Evolutionary conservation across 2,888 invertebrate species (phyloP), one percentile per base, ranked within the genome.

Genomic region (Odiellus spinosus): DNA sequence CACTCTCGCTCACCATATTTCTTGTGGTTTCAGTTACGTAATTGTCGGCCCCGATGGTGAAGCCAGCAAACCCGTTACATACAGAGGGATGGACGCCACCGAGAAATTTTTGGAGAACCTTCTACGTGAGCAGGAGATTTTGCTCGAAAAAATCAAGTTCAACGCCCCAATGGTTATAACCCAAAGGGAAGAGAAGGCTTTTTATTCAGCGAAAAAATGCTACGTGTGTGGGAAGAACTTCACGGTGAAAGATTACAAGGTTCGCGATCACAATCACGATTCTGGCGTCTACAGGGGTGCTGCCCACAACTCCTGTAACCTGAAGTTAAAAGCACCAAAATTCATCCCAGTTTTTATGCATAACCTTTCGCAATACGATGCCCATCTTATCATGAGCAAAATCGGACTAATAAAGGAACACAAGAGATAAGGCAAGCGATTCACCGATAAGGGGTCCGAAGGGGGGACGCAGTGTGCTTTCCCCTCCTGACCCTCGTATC

Each of bases 311-410:
- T 1, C 3, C 3, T 48, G 44, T 32, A 48, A 45, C 34, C 38
- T 48, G 14, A 40, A 21, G 1, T 26, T 43, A 26, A 20, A 42
- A 33, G 15, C 8, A n/a, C 45, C 42, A n/a, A 35, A 40, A 34
- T 48, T 48, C 20, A 38, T 48, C 12, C 40, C 51, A 4, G 41
- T 46, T 1, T 43, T 44, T 26, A 44, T 49, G 17, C 43, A 52
- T 41, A 49, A 49, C 38, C 40, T 52, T 6, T 19, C 18, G 1
- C 39, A 42, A 2, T 52, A 49, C 33, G 49, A 52, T 43, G 10
- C 44, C 10, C 49, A 49, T 43, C 15, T 39, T 3, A 46, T 48
- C 18, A 34, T 39, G 18, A 40, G 45, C 34, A 35, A 19, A 18
- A 6, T 49, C 6, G 45, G 35, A 11, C 26, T 26, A 6, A 26